Base-by-base conservation (phyloP, 2,113 vertebrate species). In the Festucalex cinctus region DNA sequence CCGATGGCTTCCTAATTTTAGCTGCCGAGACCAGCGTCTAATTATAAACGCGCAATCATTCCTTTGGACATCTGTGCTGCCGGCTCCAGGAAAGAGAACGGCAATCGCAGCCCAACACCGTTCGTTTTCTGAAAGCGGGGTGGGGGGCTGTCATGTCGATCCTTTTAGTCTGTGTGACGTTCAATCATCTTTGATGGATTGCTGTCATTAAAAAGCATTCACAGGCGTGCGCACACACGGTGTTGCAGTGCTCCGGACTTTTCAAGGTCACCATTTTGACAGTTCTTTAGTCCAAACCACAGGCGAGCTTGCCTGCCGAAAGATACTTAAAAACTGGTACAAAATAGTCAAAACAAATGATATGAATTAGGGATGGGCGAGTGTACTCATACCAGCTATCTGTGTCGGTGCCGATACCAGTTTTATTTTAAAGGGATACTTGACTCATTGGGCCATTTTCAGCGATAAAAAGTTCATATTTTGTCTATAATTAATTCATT, bases 121-220 rank as follows among this genome's bases (percentile, higher is more conserved):
- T 75, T 71, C 68, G 71, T 62, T 57, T 78, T 75, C 43, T 68
- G 75, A 24, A n/a, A n/a, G n/a, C 37, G 37, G 37, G 16, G n/a
- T 71, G 68, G 74, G 79, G 71, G 62, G 65, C 79, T 80, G 80
- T 81, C 78, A 60, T 5, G 65, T 66, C 63, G 65, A 44, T 68
- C 43, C 56, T 65, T 70, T 83, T 75, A 26, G 66, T 75, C 74
- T 67, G 41, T 37, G 53, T 69, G 72, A 74, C 71, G 36, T 65
- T 51, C 48, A 0, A n/a, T 61, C 9, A 35, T 76, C 73, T 83
- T 76, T 85, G 83, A 89, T 76, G 68, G 82, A 88, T 83, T 37
- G 59, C 73, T 82, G 83, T 81, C 83, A 77, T 88, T 84, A 81
- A 76, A n/a, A 81, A 75, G 68, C 81, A 43, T 63, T 37, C 65